Evolutionary conservation across 2,797 vertebrate genomes (phyloP).

Genomic region (Oceanodroma leucorhoa): DNA sequence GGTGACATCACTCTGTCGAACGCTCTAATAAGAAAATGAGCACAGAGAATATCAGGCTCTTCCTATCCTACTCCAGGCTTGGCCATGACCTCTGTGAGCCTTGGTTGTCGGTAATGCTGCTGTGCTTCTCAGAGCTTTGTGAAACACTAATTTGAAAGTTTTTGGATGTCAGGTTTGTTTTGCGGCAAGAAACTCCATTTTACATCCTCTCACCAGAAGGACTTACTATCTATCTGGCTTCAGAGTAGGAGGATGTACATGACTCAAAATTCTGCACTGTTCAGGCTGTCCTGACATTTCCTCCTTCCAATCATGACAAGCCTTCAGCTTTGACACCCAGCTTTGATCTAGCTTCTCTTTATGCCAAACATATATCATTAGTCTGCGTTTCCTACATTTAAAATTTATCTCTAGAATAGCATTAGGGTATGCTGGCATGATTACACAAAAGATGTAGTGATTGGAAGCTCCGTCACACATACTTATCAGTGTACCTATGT

Average conservation of each 20-base stretch:
- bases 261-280: neutral
- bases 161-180: neutral
- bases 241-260: neutral
- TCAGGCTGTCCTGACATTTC: neutral
- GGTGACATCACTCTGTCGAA: neutral
- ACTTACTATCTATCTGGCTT: neutral
- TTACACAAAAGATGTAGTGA: neutral
- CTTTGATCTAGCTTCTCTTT: conserved; percentile 19
- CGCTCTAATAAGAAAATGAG: neutral
- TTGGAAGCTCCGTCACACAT: neutral
- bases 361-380: neutral
- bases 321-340: neutral
- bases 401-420: neutral
- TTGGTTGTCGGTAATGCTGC: neutral
- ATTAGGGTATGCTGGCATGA: neutral
- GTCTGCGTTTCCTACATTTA: neutral
- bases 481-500: neutral
- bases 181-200: neutral
- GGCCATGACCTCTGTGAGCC: neutral
- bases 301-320: neutral
- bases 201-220: neutral
- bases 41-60: neutral
- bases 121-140: neutral
- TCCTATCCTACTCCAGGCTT: neutral
- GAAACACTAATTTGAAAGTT: neutral